Evolutionary conservation across 2,888 invertebrate species (phyloP), one percentile per base, ranked within the genome.

Genomic region (Yponomeuta evonymella): DNA sequence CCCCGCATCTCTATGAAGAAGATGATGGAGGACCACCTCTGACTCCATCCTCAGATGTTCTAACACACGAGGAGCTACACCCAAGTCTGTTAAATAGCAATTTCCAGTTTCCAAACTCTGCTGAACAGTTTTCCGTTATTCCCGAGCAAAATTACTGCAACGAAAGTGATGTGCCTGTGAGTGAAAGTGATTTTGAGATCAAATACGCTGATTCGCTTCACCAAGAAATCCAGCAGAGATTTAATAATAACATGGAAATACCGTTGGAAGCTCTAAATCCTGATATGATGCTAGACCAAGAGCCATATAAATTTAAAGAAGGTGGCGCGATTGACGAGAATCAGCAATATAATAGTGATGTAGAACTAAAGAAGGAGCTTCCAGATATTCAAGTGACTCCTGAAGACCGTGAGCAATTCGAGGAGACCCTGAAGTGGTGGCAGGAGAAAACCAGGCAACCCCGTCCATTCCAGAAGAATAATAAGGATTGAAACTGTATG

Each of bases 21-120:
- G 94, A 94, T 73, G 95, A 95, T 76, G 93, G 93, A 69, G 90
- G 92, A 30, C 93, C 93, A 74, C 94, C 94, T 66, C 78, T 94
- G 75, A 93, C 93, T 9, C 93, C 93, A 1, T 88, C 88, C 12
- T 92, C 93, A 4, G 93, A 93, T 74, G 81, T 92, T 23, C 79
- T 91, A 2, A 83, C 82, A n/a, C 89, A 89, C 63, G 93, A 94
- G 72, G 93, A 93, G 73, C 82, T 93, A n/a, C 89, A 91, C 76
- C 76, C 92, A 4, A 87, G 89, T 73, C 76, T 94, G 71, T 82
- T 94, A 64, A 93, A 93, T 29, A 85, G 89, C 1, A 90, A 93
- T 75, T 87, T 94, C 72, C 89, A 93, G 23, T 93, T 93, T 74
- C 90, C 91, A 1, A 90, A 87, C 74, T 86, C 90, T 23, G 86